Conservation (phyloP, 2,113 vertebrate genomes). For the Origma solitaria region DNA sequence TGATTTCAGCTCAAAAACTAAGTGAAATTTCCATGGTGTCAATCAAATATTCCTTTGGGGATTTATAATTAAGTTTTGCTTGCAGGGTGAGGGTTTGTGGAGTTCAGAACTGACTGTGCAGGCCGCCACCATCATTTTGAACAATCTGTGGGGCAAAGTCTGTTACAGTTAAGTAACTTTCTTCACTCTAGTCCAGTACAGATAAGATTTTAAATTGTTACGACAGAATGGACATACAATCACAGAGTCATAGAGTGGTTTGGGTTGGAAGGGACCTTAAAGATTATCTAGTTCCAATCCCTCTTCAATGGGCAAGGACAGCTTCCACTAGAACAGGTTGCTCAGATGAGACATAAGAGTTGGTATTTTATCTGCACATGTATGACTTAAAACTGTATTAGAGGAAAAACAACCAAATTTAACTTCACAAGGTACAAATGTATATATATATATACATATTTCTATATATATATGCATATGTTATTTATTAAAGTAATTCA, state of each 20-base stretch:
- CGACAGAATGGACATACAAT: background rate
- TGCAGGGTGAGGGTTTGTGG: background rate
- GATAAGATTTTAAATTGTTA: background rate
- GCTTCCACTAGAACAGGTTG: background rate
- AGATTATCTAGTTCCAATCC: background rate
- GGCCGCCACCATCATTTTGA: background rate
- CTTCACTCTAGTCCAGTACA: background rate
- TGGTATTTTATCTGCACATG: background rate
- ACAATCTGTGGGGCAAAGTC: background rate
- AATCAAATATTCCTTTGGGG: background rate
- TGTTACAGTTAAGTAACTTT: background rate
- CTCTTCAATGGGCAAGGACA: background rate
- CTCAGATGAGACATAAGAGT: background rate
- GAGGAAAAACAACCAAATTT: background rate
- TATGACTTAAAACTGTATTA: background rate
- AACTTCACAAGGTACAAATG: background rate
- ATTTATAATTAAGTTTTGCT: background rate
- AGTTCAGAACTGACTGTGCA: background rate
- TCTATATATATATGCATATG: rapidly evolving
- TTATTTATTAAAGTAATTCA: background rate
- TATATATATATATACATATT: rapidly evolving
- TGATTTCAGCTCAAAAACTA: background rate
- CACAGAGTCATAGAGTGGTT: background rate
- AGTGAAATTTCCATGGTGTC: background rate
- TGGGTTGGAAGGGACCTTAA: background rate